phyloP scores from a whole-genome alignment of 2,888 invertebrate genomes.

The Hydroisotoma schaefferi region DNA sequence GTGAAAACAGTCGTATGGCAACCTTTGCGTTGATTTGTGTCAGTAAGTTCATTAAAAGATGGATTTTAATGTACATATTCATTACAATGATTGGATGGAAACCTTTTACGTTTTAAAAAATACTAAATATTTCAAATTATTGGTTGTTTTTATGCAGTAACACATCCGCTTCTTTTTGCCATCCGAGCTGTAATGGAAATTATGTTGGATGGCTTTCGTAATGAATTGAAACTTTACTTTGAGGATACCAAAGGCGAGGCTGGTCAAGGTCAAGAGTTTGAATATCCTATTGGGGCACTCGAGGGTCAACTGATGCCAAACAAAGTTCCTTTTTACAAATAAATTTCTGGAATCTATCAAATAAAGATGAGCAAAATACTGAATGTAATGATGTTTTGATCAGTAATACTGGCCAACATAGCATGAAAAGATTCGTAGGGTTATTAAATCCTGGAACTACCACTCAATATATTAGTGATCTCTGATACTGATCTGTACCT shows the following conservation, averaged over 20 bases:
- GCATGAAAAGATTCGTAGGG: too few relatives aligned
- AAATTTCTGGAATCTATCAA: not conserved
- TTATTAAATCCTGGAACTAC: too few relatives aligned
- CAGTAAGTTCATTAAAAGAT: constrained; percentile 6
- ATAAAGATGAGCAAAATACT: not conserved
- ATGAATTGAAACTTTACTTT: constrained; percentile 20
- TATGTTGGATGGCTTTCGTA: constrained; percentile 21
- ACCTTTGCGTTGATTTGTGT: constrained; percentile 20
- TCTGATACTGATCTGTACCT: too few relatives aligned
- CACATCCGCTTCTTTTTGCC: constrained; percentile 24
- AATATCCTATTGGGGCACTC: constrained; percentile 13
- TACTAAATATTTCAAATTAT: not conserved
- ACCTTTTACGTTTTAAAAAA: not conserved
- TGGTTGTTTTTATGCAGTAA: constrained; percentile 15
- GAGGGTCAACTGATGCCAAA: too few relatives aligned
- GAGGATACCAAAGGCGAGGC: constrained; percentile 2
- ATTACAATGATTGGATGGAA: too few relatives aligned
- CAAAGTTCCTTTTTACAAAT: not conserved
- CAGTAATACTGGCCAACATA: too few relatives aligned
- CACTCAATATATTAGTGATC: too few relatives aligned
- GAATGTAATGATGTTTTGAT: too few relatives aligned
- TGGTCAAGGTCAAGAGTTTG: constrained; percentile 3
- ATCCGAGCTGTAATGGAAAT: constrained; percentile 25
- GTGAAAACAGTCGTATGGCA: constrained; percentile 21
- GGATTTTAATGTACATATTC: not conserved